Conservation (phyloP, 2,797 vertebrate genomes). For the Semotilus atromaculatus region DNA sequence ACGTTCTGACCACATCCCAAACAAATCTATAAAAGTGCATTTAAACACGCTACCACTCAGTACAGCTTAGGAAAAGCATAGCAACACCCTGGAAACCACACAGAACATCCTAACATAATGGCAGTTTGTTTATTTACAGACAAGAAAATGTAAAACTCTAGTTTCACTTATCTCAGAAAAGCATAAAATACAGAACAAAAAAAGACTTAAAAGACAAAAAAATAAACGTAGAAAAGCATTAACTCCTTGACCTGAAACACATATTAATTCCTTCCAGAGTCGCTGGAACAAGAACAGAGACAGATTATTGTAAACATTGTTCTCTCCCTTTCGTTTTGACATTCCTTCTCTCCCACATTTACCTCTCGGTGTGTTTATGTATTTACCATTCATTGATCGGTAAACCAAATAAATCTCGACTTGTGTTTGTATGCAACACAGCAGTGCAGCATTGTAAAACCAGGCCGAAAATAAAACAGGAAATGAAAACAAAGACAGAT, state of each 20-base stretch:
- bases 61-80: neutral
- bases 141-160: neutral
- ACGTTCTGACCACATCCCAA: neutral
- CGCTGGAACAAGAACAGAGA: conserved; percentile 37
- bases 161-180: neutral
- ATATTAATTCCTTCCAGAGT: conserved; percentile 48
- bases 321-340: neutral
- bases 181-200: conserved; percentile 62
- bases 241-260: conserved; percentile 42
- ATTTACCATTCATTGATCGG: conserved; percentile 65
- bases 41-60: neutral
- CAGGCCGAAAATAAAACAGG: conserved; percentile 35
- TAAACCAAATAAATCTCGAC: conserved; percentile 71
- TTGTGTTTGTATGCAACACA: conserved; percentile 55
- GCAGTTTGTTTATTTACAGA: neutral
- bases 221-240: conserved; percentile 46
- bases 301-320: conserved; percentile 3
- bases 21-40: neutral
- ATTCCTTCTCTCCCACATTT: conserved; percentile 3
- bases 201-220: neutral
- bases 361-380: conserved; percentile 56
- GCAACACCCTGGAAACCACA: conserved; percentile 5
- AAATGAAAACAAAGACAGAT: conserved; percentile 63
- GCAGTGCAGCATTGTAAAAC: conserved; percentile 10
- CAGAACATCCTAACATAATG: neutral